These are phyloP conservation scores for Dissostichus mawsoni DNA, from an alignment of 2,113 vertebrate species.

Conservation along the genomic window DNA sequence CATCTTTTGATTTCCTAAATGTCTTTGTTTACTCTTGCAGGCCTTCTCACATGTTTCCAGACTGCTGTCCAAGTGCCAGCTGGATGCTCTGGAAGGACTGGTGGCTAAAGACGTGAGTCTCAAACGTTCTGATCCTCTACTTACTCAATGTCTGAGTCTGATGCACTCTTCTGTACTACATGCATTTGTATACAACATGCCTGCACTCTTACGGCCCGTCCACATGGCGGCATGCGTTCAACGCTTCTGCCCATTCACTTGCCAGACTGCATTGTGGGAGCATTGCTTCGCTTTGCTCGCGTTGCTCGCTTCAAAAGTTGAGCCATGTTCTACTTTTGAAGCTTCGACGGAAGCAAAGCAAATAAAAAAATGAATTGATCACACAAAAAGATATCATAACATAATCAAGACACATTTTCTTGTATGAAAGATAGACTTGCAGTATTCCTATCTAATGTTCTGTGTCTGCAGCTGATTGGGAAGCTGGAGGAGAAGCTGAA, in stretches of 20 bases:
- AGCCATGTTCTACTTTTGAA: no score
- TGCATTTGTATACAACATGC: neutral
- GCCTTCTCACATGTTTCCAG: slow-evolving; percentile 93
- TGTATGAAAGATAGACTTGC: neutral
- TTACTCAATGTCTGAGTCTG: no score
- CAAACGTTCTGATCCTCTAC: neutral
- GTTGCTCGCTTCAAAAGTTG: no score
- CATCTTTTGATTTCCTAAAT: neutral
- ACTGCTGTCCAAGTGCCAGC: slow-evolving; percentile 90
- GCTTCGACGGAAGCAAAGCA: no score
- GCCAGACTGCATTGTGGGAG: no score
- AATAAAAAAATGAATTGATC: neutral
- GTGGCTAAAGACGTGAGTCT: slow-evolving; percentile 91
- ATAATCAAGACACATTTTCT: neutral
- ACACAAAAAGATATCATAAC: neutral
- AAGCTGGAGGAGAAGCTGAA: slow-evolving; percentile 90
- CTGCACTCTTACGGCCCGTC: neutral
- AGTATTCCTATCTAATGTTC: neutral
- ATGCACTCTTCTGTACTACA: neutral
- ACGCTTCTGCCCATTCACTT: no score
- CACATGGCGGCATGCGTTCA: no score
- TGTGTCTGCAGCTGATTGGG: slow-evolving; percentile 83
- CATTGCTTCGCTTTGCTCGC: no score
- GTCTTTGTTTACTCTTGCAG: slow-evolving; percentile 72
- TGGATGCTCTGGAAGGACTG: slow-evolving; percentile 91